Evolutionary conservation across 1,140 invertebrate genomes (phyloP).

Genomic region (Heliconius hermathena): DNA sequence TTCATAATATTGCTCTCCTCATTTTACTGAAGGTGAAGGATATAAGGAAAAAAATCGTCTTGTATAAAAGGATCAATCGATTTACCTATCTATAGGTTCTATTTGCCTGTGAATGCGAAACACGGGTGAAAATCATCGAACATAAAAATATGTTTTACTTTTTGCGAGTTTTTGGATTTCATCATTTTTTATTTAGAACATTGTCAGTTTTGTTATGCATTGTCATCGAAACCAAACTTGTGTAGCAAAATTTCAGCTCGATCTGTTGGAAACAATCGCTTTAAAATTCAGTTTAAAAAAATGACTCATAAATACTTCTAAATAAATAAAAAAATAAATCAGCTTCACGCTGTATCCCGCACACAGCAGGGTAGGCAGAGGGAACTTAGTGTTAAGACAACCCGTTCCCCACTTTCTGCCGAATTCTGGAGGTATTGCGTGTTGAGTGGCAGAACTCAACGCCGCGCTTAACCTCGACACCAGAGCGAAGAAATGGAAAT

Average conservation of each 20-base stretch:
- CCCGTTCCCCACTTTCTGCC: too few species aligned
- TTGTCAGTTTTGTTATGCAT: not conserved
- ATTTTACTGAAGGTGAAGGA: too few species aligned
- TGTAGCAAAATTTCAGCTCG: not conserved
- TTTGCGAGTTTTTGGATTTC: not conserved
- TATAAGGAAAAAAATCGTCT: too few species aligned
- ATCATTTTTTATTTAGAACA: not conserved
- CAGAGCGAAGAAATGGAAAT: too few species aligned
- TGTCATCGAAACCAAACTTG: not conserved
- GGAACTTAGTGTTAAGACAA: too few species aligned
- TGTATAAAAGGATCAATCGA: not conserved
- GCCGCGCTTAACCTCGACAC: too few species aligned
- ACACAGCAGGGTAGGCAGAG: too few species aligned
- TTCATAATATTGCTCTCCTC: too few species aligned
- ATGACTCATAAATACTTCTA: not conserved
- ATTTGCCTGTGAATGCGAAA: not conserved
- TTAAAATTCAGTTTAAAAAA: not conserved
- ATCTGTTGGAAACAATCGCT: not conserved
- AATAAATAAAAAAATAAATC: not conserved
- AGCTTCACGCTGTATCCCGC: too few species aligned
- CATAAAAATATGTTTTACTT: not conserved
- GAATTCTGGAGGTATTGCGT: too few species aligned
- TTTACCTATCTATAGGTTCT: not conserved
- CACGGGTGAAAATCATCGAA: not conserved
- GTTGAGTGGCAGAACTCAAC: too few species aligned